Evolutionary conservation across 2,888 invertebrate species (phyloP).

Genomic region (Netelia virgata): DNA sequence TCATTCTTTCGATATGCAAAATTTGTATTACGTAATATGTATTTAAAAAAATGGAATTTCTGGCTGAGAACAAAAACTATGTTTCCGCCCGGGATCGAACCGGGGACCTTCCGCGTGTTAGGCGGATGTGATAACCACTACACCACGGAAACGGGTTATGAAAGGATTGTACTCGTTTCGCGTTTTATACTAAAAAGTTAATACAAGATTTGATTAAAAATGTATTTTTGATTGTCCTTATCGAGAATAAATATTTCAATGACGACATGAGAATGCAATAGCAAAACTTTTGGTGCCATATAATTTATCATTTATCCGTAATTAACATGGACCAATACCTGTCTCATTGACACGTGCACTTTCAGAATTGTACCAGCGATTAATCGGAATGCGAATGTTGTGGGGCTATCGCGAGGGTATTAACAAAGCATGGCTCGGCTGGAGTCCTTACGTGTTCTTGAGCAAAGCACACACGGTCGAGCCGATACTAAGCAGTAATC

Average conservation of each 20-base stretch:
- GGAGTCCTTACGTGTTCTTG: conserved; percentile 85
- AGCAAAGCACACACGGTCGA: conserved; percentile 86
- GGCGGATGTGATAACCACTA: conserved; percentile 97
- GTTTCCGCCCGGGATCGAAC: conserved; percentile 96
- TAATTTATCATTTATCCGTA: neutral
- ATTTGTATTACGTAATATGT: neutral
- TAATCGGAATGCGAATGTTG: conserved; percentile 85
- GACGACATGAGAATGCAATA: neutral
- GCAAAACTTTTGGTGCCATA: neutral
- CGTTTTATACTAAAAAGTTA: neutral
- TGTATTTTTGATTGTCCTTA: neutral
- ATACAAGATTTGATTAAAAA: neutral
- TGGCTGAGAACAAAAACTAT: conserved; percentile 79
- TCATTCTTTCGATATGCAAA: neutral
- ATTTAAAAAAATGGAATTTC: neutral
- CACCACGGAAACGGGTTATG: conserved; percentile 91
- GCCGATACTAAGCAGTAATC: conserved; percentile 86
- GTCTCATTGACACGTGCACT: conserved; percentile 8
- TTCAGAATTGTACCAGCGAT: conserved; percentile 85
- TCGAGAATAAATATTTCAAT: neutral
- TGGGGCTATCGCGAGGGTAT: conserved; percentile 86
- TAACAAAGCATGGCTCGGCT: conserved; percentile 86
- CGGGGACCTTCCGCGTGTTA: conserved; percentile 96
- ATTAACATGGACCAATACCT: neutral
- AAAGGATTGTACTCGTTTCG: neutral